Conservation (phyloP, 2,113 vertebrate species). For the Eudorcas thomsonii region DNA sequence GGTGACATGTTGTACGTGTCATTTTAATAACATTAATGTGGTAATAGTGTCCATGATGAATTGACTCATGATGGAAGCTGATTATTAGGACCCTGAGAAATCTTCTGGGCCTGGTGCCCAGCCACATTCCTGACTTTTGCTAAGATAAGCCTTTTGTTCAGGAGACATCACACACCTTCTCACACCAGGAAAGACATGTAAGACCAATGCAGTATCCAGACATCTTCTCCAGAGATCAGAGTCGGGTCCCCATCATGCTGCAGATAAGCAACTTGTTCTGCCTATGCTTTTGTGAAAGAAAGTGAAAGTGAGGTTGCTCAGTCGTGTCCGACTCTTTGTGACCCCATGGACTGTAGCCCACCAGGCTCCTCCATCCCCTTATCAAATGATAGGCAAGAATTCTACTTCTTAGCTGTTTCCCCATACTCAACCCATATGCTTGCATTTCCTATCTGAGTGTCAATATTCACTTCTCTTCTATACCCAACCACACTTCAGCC, state of each 20-base stretch:
- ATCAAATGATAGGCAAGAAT: background rate
- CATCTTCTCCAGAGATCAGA: background rate
- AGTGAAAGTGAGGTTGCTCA: background rate
- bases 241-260: background rate
- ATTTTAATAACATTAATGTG: constrained; percentile 17
- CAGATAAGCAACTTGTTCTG: too few relatives aligned
- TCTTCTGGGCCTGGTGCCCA: background rate
- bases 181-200: background rate
- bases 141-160: background rate
- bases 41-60: background rate
- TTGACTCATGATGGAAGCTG: background rate
- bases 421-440: background rate
- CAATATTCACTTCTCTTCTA: background rate
- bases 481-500: background rate
- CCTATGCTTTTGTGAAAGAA: background rate
- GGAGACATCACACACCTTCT: background rate
- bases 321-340: too few relatives aligned
- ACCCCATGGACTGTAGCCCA: background rate
- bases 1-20: background rate
- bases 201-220: background rate
- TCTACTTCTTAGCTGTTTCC: background rate
- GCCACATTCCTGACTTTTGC: background rate
- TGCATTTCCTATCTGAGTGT: background rate
- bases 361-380: background rate
- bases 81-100: constrained; percentile 16